Evolutionary conservation across 2,888 invertebrate genomes (phyloP).

Genomic region (Bhutanitis thaidina): DNA sequence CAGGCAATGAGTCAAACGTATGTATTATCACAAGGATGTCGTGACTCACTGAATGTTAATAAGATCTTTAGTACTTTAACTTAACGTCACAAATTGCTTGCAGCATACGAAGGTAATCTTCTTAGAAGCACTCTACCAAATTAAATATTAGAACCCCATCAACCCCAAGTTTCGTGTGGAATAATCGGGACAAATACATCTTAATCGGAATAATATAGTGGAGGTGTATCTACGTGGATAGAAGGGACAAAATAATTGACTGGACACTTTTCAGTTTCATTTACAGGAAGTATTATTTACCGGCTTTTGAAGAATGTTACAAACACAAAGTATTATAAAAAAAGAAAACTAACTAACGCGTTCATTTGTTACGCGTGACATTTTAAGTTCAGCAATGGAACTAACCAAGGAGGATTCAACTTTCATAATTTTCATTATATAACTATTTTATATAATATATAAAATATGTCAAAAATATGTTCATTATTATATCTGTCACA

Average conservation of each 20-base stretch:
- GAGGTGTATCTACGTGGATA: constrained; percentile 46
- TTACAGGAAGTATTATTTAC: constrained; percentile 41
- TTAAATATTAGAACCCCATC: constrained; percentile 71
- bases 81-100: constrained; percentile 72
- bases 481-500: no score
- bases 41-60: constrained; percentile 39
- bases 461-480: no score
- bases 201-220: constrained; percentile 70
- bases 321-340: neutral
- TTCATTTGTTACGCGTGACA: no score
- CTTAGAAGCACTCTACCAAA: constrained; percentile 76
- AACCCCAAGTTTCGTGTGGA: constrained; percentile 54
- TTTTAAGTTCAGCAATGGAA: no score
- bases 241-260: constrained; percentile 12
- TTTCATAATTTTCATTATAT: no score
- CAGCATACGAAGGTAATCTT: constrained; percentile 64
- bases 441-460: no score
- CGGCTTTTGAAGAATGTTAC: constrained; percentile 45
- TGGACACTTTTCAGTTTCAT: constrained; percentile 50
- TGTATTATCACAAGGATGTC: no score
- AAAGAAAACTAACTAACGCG: no score
- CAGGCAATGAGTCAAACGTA: no score
- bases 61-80: constrained; percentile 56
- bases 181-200: constrained; percentile 64
- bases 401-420: no score